A percentile compares a stretch with the other conserved stretches of the same genome.
Conservation (phyloP, 2,888 invertebrate genomes). For the Ormyrus nitidulus region DNA sequence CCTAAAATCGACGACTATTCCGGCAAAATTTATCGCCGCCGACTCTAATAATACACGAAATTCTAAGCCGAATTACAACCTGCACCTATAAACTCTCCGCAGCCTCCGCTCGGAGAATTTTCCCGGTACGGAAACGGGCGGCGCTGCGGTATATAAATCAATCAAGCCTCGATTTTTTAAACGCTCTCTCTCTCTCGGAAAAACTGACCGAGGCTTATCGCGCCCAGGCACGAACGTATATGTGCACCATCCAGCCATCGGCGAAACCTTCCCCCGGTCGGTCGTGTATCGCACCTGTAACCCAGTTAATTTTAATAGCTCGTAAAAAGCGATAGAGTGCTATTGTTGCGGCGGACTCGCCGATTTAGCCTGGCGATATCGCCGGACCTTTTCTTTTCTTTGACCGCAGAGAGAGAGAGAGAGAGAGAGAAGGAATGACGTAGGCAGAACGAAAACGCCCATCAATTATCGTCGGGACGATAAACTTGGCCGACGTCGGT, state of each 20-base stretch:
- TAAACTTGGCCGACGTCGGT: conserved; percentile 36
- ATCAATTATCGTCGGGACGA: conserved; percentile 48
- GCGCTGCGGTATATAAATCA: neutral
- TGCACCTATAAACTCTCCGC: too few relatives aligned
- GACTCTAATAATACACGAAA: too few relatives aligned
- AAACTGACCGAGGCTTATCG: neutral
- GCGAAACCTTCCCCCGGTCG: neutral
- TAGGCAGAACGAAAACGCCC: conserved; percentile 41
- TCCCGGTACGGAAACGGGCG: too few relatives aligned
- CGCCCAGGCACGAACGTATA: neutral
- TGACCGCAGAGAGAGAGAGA: neutral
- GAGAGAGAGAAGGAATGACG: neutral
- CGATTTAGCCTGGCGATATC: conserved; percentile 13
- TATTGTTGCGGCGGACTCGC: conserved; percentile 57
- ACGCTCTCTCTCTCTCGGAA: neutral
- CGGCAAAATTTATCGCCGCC: too few relatives aligned
- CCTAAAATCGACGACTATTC: too few relatives aligned
- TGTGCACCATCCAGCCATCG: too few relatives aligned
- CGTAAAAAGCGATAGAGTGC: conserved; percentile 54
- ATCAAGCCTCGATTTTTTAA: conserved; percentile 35
- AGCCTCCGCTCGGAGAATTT: too few relatives aligned
- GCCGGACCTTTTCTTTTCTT: conserved; percentile 38
- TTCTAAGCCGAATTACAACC: too few relatives aligned
- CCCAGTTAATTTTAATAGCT: conserved; percentile 65
- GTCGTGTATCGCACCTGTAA: conserved; percentile 62